Evolutionary conservation across 1,140 invertebrate genomes (phyloP), one percentile per base, ranked within the genome.

Genomic region (Anastrepha ludens): DNA sequence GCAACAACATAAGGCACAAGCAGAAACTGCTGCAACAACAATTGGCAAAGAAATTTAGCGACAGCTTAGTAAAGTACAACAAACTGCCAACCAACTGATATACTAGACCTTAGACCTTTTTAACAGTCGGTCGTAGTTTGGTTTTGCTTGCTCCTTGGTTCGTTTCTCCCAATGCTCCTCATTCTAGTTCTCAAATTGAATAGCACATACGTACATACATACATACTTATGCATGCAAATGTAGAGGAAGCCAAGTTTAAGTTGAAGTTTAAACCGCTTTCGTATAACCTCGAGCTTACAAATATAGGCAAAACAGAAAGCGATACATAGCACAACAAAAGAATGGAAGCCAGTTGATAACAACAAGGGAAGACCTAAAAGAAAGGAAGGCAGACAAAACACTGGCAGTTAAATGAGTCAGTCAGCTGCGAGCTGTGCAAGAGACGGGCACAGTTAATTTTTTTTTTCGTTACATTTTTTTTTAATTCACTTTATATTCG

Each of bases 241-340:
- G 7, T 81, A 13, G 74, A 58, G 74, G 47, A 20, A 81, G 74
- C 50, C 74, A 81, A 81, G 74, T 81, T 81, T 44, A 81, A 81
- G 74, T 81, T 81, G 74, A 81, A 81, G 74, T 81, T 81, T 81
- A 81, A 81, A 81, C 74, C 50, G 47, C 74, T 81, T 81, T 81
- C 47, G 47, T 81, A 81, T 81, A 81, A 81, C 74, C 74, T 81
- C 74, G 47, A 70, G 67, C 67, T 41, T 20, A 62, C 60, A 13
- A 62, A 13, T 62, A 9, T 29, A 67, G 4, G 29, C 64, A 67
- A 67, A 67, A 67, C 60, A 5, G 11, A 9, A 67, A 67, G 5
- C 8, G 29, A 39, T 29, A 39, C n/a, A 39, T 29, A 20, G 47
- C 74, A 55, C 8, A 81, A 58, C n/a, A 81, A 81, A 50, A 29